Conservation (phyloP, 2,113 vertebrate genomes). For the Nansenia antarctica region DNA sequence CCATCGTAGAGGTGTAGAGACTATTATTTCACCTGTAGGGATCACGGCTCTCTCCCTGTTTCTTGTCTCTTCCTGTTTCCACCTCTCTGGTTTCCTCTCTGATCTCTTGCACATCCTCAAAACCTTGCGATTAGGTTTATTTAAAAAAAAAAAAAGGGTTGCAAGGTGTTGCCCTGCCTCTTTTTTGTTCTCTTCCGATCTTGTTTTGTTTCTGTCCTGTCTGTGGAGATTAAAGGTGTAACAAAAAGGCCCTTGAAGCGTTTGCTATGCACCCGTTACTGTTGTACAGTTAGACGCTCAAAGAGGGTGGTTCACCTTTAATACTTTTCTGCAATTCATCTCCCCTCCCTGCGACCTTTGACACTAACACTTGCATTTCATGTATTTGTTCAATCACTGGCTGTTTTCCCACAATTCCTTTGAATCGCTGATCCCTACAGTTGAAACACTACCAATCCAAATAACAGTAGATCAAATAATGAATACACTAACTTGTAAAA, state of each 20-base stretch:
- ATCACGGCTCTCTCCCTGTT: slow-evolving; percentile 76
- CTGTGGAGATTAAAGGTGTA: slow-evolving; percentile 57
- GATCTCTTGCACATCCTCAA: slow-evolving; percentile 14
- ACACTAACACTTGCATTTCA: slow-evolving; percentile 41
- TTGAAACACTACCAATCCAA: slow-evolving; percentile 85
- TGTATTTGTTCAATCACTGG: slow-evolving; percentile 20
- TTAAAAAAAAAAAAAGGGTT: slow-evolving; percentile 25
- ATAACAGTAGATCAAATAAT: slow-evolving; percentile 57
- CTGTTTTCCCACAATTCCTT: not conserved
- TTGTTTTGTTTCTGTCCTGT: slow-evolving; percentile 30
- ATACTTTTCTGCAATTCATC: slow-evolving; percentile 41
- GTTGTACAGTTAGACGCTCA: slow-evolving; percentile 17
- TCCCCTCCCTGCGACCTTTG: slow-evolving; percentile 33
- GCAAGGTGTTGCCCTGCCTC: slow-evolving; percentile 20
- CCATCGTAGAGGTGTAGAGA: slow-evolving; percentile 54
- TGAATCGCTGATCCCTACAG: slow-evolving; percentile 88
- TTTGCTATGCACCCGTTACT: slow-evolving; percentile 14
- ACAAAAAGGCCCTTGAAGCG: slow-evolving; percentile 20
- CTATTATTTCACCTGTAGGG: slow-evolving; percentile 90
- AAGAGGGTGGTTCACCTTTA: slow-evolving; percentile 56
- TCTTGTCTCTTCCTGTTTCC: slow-evolving; percentile 17
- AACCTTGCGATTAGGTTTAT: slow-evolving; percentile 29
- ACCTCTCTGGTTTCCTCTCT: slow-evolving; percentile 11
- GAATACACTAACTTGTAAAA: slow-evolving; percentile 76
- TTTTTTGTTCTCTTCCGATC: slow-evolving; percentile 15